A percentile compares a stretch with the other conserved stretches of the same genome.
phyloP scores from a whole-genome alignment of 2,888 invertebrate genomes.

The Catocala nupta region DNA sequence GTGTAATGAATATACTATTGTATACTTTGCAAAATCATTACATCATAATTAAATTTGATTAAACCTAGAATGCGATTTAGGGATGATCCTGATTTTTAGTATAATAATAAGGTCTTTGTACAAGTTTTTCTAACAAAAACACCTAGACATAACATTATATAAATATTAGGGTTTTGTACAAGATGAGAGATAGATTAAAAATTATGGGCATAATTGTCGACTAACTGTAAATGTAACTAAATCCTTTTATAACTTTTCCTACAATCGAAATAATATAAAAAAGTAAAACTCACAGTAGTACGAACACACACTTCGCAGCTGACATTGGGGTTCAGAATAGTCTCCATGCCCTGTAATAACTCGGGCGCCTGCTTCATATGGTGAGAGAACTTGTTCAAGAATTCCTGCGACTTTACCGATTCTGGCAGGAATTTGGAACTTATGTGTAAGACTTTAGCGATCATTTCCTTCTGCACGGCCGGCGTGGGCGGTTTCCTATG shows the following conservation, averaged over 20 bases:
- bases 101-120: too few species aligned
- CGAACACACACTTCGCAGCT: slow-evolving; percentile 98
- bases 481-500: slow-evolving; percentile 91
- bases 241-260: not conserved
- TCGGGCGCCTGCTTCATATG: slow-evolving; percentile 92
- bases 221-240: too few species aligned
- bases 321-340: slow-evolving; percentile 95
- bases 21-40: too few species aligned
- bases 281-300: slow-evolving; percentile 89
- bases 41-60: too few species aligned
- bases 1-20: too few species aligned
- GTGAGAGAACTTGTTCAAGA: slow-evolving; percentile 93
- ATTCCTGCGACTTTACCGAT: slow-evolving; percentile 96
- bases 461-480: slow-evolving; percentile 91
- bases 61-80: too few species aligned
- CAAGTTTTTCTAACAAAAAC: too few species aligned
- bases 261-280: not conserved
- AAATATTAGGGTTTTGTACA: too few species aligned
- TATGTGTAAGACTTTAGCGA: slow-evolving; percentile 89
- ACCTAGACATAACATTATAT: too few species aligned
- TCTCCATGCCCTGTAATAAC: slow-evolving; percentile 93
- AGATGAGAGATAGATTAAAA: too few species aligned
- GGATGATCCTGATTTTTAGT: too few species aligned
- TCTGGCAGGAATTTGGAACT: slow-evolving; percentile 95
- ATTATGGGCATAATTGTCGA: too few species aligned